Conservation (phyloP, 2,113 vertebrate genomes). For the Acrocephalus kingi region DNA sequence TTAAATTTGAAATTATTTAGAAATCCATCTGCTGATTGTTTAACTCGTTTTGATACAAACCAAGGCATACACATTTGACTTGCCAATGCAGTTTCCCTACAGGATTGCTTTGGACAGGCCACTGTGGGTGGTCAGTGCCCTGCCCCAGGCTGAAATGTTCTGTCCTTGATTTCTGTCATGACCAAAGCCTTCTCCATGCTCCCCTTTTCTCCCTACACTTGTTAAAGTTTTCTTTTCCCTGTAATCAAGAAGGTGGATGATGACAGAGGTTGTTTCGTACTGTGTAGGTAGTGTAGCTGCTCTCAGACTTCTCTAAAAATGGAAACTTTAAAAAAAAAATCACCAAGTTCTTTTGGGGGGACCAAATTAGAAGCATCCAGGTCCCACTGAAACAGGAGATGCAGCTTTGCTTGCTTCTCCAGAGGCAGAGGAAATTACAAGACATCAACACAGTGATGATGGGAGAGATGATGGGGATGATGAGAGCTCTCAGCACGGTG, state of each 20-base stretch:
- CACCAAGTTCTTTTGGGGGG: neutral
- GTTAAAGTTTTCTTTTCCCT: neutral
- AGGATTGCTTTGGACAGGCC: neutral
- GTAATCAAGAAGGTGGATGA: neutral
- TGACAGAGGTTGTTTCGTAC: neutral
- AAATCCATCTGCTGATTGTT: neutral
- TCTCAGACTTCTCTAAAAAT: neutral
- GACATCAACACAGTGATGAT: neutral
- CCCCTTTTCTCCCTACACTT: neutral
- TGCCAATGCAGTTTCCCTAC: rapidly evolving
- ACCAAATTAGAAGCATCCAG: neutral
- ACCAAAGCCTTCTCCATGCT: neutral
- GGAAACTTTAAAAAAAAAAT: neutral
- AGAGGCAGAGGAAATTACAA: neutral
- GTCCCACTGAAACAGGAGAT: neutral
- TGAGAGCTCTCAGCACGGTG: neutral
- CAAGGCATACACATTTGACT: neutral
- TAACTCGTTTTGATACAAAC: neutral
- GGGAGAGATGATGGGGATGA: neutral
- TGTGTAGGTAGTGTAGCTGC: neutral
- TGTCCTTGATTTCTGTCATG: neutral
- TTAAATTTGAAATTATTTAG: neutral
- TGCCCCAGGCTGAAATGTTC: neutral
- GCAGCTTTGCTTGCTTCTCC: neutral
- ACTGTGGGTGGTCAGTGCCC: neutral